Evolutionary conservation across 2,797 vertebrate species (phyloP), one percentile per base, ranked within the genome.

Genomic region (Ceyx erithaca): DNA sequence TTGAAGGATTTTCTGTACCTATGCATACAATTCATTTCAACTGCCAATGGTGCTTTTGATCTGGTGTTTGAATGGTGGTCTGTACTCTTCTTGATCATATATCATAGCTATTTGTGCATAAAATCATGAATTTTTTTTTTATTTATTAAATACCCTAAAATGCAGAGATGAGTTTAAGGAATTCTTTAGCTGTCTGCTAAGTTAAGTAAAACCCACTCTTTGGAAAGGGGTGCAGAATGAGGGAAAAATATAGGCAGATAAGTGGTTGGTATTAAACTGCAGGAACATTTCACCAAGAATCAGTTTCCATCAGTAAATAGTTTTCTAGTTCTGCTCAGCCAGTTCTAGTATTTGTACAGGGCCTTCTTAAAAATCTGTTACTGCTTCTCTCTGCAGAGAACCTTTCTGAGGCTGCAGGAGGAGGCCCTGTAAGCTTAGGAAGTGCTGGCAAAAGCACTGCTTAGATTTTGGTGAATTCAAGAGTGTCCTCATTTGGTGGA

Each of bases 1-100:
- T 58, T 66, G 31, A 77, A 80, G 58, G 71, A 28, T 89, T 93
- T 94, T 82, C 49, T 78, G 13, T 92, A 58, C 68, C 64, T 82
- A 0, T 67, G 17, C 14, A 4, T 71, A n/a, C 68, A 85, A 0
- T 80, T 87, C 4, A 19, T 71, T 90, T 78, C 82, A 89, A 66
- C 52, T 83, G 52, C 45, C 62, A 71, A 7, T 30, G 62, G 14
- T 62, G 48, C 45, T 71, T 68, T 33, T 51, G 45, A 48, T 62
- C 28, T 90, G 83, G 66, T 79, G 46, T 76, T 61, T 11, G 4
- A 49, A 33, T 55, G 26, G 23, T 59, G 19, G 12, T n/a, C 33
- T 61, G 43, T 67, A 4, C 85, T 80, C 14, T 72, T 81, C 62
- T 37, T 88, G 80, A 20, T 33, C 7, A 1, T 55, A 0, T 67